These are phyloP conservation scores for Clarias platycephalus DNA, from an alignment of 2,797 vertebrate genomes.

Conservation along the genomic window DNA sequence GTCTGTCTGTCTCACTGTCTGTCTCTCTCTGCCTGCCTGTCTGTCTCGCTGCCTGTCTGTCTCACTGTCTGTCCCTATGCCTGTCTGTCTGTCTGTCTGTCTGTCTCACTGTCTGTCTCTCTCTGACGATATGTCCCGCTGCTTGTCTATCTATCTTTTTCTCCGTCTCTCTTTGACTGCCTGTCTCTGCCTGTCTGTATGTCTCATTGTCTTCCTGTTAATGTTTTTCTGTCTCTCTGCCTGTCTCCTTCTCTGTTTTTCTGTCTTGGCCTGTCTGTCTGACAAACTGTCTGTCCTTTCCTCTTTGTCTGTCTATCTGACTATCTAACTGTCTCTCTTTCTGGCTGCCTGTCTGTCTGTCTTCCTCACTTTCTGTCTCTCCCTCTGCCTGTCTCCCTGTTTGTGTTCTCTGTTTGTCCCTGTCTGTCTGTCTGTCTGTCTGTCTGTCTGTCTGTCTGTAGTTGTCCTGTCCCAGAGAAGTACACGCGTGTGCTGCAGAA, in stretches of 20 bases:
- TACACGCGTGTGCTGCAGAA: conserved; percentile 80
- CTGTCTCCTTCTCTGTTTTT: neutral
- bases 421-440: neutral
- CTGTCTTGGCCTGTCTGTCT: neutral
- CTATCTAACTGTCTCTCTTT: neutral
- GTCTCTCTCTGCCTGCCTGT: neutral
- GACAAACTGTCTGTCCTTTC: neutral
- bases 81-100: neutral
- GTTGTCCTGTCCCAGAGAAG: conserved; percentile 75
- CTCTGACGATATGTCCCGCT: too few relatives aligned
- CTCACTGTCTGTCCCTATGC: too few relatives aligned
- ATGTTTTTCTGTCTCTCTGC: neutral
- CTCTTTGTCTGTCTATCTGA: neutral
- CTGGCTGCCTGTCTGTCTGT: neutral
- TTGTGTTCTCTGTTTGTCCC: neutral
- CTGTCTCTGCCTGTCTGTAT: neutral
- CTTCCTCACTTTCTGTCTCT: neutral
- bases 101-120: neutral
- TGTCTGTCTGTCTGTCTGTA: conserved; percentile 61
- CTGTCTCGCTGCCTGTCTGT: too few relatives aligned
- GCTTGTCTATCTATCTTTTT: neutral
- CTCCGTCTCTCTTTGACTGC: neutral
- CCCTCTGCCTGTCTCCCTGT: too few relatives aligned
- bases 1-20: neutral
- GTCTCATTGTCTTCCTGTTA: too few relatives aligned